A percentile compares a stretch with the other conserved stretches of the same genome.
Evolutionary conservation across 2,113 vertebrate genomes (phyloP).

Genomic region (Grammomys surdaster): DNA sequence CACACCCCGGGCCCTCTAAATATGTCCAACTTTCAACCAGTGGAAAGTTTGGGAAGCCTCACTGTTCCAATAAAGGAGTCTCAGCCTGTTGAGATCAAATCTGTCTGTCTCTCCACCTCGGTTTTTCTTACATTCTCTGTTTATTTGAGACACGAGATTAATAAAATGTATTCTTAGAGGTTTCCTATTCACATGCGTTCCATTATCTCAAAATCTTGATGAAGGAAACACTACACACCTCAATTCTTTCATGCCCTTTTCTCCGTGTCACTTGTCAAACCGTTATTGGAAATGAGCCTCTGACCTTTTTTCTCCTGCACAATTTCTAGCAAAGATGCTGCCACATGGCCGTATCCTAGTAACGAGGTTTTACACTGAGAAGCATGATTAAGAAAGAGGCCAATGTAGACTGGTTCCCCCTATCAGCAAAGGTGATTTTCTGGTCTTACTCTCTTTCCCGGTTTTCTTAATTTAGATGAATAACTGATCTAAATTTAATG

Average conservation of each 20-base stretch:
- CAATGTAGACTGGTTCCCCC: slow-evolving; percentile 40
- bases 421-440: slow-evolving; percentile 64
- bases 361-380: slow-evolving; percentile 70
- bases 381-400: slow-evolving; percentile 75
- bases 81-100: background rate
- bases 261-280: slow-evolving; percentile 66
- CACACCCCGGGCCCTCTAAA: background rate
- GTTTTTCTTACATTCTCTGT: background rate
- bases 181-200: slow-evolving; percentile 34
- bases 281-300: slow-evolving; percentile 77
- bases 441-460: slow-evolving; percentile 38
- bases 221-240: slow-evolving; percentile 61
- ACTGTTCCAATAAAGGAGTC: background rate
- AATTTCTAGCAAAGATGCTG: slow-evolving; percentile 79
- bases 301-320: slow-evolving; percentile 75
- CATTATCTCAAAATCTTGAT: slow-evolving; percentile 77
- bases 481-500: slow-evolving; percentile 65
- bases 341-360: slow-evolving; percentile 74
- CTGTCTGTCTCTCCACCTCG: background rate
- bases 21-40: background rate
- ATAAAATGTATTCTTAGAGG: slow-evolving; percentile 56
- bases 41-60: background rate
- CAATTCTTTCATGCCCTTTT: slow-evolving; percentile 73
- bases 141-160: slow-evolving; percentile 66
- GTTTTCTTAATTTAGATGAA: slow-evolving; percentile 73